Conservation (phyloP, 2,888 invertebrate genomes). For the Carpatolechia fugitivella region DNA sequence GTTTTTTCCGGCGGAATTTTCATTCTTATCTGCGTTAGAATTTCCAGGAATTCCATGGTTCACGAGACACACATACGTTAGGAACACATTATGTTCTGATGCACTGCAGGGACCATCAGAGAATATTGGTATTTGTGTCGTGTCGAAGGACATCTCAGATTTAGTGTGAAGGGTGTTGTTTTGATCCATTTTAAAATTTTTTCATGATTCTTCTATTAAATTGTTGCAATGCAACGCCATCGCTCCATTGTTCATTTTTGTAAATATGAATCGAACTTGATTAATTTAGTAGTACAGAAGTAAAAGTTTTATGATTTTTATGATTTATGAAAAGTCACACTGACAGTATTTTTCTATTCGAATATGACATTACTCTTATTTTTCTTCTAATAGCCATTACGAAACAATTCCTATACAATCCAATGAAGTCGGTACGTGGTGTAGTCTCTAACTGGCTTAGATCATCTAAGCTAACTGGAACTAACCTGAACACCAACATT, state of each 20-base stretch:
- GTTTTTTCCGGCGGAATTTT: background rate
- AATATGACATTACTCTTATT: background rate
- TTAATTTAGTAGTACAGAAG: no score
- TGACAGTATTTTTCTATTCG: background rate
- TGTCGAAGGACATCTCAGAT: background rate
- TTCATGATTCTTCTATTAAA: background rate
- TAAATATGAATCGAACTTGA: background rate
- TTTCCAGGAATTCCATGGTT: conserved; percentile 36
- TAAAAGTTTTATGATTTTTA: no score
- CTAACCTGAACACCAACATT: no score
- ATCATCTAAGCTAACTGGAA: no score
- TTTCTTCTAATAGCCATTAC: background rate
- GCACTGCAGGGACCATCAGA: conserved; percentile 38
- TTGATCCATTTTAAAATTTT: background rate
- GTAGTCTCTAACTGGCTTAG: no score
- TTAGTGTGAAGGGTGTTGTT: background rate
- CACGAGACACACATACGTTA: conserved; percentile 58
- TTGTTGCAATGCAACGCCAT: background rate
- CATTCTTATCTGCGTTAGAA: background rate
- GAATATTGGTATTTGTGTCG: background rate
- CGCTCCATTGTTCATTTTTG: background rate
- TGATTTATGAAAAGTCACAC: background rate
- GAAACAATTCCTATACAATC: no score
- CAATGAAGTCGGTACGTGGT: no score
- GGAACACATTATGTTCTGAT: conserved; percentile 57